A percentile compares a stretch with the other conserved stretches of the same genome.
Evolutionary conservation across 1,140 invertebrate species (phyloP).

Genomic region (Drosophila ironensis): DNA sequence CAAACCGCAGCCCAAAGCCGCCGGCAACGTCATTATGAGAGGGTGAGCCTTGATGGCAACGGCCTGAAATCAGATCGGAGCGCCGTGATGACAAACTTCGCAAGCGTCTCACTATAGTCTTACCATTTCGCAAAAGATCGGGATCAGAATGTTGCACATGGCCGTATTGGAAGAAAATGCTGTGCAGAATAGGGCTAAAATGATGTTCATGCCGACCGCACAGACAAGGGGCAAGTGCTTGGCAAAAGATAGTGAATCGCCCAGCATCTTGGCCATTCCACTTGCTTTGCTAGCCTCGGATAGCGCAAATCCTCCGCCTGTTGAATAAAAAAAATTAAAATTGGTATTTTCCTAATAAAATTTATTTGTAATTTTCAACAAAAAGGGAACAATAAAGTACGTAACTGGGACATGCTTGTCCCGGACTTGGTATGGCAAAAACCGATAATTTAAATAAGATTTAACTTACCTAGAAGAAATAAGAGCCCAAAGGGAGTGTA

Average conservation of each 20-base stretch:
- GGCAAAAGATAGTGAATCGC: constrained; percentile 84
- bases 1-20: constrained; percentile 89
- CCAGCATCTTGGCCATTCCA: constrained; percentile 89
- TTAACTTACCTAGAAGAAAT: constrained; percentile 48
- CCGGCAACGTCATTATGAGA: constrained; percentile 92
- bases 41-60: constrained; percentile 88
- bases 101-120: not conserved
- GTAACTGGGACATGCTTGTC: too few relatives aligned
- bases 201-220: constrained; percentile 84
- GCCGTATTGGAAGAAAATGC: constrained; percentile 92
- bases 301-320: constrained; percentile 92
- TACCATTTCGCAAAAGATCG: constrained; percentile 89
- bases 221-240: constrained; percentile 81
- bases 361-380: not conserved
- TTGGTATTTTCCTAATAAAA: too few relatives aligned
- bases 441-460: not conserved
- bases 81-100: not conserved
- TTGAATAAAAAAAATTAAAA: constrained; percentile 4
- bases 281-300: constrained; percentile 90
- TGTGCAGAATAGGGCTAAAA: constrained; percentile 85
- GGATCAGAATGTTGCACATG: constrained; percentile 90
- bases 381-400: not conserved
- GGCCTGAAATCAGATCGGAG: too few relatives aligned
- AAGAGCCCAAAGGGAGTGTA: constrained; percentile 49
- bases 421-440: too few relatives aligned